Evolutionary conservation across 1,140 invertebrate genomes (phyloP).

Genomic region (Brachionus rotundiformis): DNA sequence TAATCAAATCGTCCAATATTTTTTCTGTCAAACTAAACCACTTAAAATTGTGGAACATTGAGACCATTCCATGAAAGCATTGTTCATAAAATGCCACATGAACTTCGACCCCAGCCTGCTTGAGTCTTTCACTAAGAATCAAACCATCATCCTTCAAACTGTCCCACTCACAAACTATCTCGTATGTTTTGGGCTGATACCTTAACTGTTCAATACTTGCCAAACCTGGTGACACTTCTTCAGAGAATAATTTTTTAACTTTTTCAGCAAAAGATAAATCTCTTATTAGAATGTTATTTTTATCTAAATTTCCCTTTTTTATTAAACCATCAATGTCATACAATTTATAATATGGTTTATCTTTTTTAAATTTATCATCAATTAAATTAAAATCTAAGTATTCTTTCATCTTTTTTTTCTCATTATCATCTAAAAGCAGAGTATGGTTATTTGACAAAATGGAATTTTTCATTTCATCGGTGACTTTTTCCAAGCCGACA

Average conservation of each 20-base stretch:
- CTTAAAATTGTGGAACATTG: not conserved
- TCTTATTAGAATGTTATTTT: not conserved
- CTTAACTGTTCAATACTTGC: not conserved
- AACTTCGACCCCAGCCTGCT: constrained; percentile 28
- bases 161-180: constrained; percentile 29
- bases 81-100: constrained; percentile 34
- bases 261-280: not conserved
- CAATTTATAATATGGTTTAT: not conserved
- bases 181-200: constrained; percentile 20
- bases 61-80: constrained; percentile 36
- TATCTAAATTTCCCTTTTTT: not conserved
- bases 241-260: constrained; percentile 1
- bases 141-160: constrained; percentile 36
- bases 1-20: not conserved
- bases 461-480: not conserved
- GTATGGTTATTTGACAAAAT: constrained; percentile 26
- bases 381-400: constrained; percentile 17
- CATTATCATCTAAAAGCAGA: not conserved
- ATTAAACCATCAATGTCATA: not conserved
- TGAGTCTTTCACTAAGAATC: not conserved
- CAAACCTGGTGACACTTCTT: not conserved
- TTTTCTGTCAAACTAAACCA: not conserved
- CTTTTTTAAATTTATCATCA: not conserved
- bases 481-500: not conserved
- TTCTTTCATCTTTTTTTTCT: not conserved